phyloP scores from a whole-genome alignment of 2,113 vertebrate genomes.

The Hydropotes inermis region DNA sequence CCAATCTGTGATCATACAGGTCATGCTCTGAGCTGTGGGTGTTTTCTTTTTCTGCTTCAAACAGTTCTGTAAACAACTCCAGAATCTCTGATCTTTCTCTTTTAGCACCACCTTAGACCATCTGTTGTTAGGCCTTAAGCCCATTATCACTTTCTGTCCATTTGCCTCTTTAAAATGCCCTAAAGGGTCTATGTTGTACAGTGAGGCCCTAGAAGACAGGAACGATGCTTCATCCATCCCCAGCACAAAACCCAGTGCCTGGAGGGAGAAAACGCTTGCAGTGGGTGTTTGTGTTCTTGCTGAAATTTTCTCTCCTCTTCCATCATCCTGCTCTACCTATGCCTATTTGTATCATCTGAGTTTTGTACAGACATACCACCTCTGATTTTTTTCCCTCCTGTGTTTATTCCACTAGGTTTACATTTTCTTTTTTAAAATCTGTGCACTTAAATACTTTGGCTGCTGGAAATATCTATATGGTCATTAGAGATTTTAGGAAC shows the following conservation, averaged over 20 bases:
- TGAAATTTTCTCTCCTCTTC: neutral
- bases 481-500: neutral
- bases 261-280: neutral
- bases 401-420: neutral
- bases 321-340: neutral
- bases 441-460: neutral
- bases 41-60: neutral
- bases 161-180: neutral
- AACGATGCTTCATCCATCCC: neutral
- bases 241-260: neutral
- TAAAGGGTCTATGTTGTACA: neutral
- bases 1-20: neutral
- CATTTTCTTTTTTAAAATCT: neutral
- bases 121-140: neutral
- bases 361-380: neutral
- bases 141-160: neutral
- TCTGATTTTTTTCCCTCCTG: neutral
- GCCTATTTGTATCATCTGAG: neutral
- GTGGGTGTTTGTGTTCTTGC: neutral
- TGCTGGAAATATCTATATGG: neutral
- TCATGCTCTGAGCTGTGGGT: neutral
- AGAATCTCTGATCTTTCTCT: neutral
- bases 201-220: neutral
- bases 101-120: neutral
- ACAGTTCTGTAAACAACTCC: neutral